Evolutionary conservation across 2,113 vertebrate genomes (phyloP).

Genomic region (Leiothrix lutea): DNA sequence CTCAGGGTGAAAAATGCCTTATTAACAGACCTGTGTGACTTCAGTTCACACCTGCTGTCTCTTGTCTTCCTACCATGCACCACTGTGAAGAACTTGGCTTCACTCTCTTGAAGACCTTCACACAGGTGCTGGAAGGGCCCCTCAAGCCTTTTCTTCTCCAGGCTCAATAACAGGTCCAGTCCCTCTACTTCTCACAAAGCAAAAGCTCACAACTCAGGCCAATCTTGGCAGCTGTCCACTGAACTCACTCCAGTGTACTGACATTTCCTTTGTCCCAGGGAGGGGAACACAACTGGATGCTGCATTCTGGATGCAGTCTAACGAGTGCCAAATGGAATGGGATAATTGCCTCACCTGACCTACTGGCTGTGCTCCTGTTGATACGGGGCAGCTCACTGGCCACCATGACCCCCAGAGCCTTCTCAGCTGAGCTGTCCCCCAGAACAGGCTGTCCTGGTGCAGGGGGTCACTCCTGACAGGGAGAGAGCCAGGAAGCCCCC

Average conservation of each 20-base stretch:
- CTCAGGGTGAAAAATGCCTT: neutral
- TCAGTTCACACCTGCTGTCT: neutral
- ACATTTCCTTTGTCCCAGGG: neutral
- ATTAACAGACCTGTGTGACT: neutral
- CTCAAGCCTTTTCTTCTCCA: neutral
- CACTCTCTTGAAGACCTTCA: neutral
- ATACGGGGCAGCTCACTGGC: rapidly evolving
- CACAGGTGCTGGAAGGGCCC: neutral
- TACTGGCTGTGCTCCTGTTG: neutral
- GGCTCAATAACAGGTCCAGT: neutral
- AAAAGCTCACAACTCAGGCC: neutral
- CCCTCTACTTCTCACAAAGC: neutral
- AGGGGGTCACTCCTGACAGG: neutral
- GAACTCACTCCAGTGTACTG: neutral
- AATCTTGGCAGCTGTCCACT: neutral
- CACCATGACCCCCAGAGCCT: rapidly evolving
- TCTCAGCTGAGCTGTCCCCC: neutral
- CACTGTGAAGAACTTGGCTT: neutral
- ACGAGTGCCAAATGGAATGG: neutral
- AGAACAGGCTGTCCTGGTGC: neutral
- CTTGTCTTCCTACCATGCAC: neutral
- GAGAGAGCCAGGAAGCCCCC: neutral
- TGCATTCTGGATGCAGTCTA: rapidly evolving
- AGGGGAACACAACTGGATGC: neutral
- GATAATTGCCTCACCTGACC: neutral